These are phyloP conservation scores for Brotula barbata DNA, from an alignment of 2,797 vertebrate genomes.

Conservation along the genomic window DNA sequence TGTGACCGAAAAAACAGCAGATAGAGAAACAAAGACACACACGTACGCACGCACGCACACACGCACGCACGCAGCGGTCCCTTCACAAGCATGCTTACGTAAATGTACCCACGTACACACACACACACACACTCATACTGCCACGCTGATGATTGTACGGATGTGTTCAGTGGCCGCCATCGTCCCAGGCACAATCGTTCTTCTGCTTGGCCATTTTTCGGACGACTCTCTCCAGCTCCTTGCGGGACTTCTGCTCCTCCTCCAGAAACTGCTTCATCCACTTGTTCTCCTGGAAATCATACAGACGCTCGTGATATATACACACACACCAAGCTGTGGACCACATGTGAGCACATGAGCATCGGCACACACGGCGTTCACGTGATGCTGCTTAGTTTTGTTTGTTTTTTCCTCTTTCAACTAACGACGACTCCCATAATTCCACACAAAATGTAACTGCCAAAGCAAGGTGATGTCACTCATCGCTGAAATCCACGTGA, in stretches of 20 bases:
- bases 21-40: constrained; percentile 35
- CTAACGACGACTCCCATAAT: too few species aligned
- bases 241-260: constrained; percentile 95
- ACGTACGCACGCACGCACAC: constrained; percentile 6
- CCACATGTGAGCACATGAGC: too few species aligned
- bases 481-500: too few species aligned
- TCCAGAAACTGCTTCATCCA: constrained; percentile 97
- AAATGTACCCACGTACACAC: constrained; percentile 24
- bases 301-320: too few species aligned
- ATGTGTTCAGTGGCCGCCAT: constrained; percentile 80
- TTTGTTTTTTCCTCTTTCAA: too few species aligned
- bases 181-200: constrained; percentile 89
- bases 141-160: constrained; percentile 2
- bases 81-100: constrained; percentile 27
- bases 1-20: constrained; percentile 35
- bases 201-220: constrained; percentile 92
- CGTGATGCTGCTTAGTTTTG: too few species aligned
- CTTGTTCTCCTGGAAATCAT: constrained; percentile 87
- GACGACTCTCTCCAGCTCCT: constrained; percentile 93
- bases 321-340: too few species aligned
- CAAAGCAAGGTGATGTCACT: too few species aligned
- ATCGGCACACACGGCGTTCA: too few species aligned
- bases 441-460: too few species aligned
- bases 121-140: constrained; percentile 17
- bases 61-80: constrained; percentile 19